These are phyloP conservation scores for Sisor rabdophorus DNA, from an alignment of 2,113 vertebrate species.

Conservation along the genomic window DNA sequence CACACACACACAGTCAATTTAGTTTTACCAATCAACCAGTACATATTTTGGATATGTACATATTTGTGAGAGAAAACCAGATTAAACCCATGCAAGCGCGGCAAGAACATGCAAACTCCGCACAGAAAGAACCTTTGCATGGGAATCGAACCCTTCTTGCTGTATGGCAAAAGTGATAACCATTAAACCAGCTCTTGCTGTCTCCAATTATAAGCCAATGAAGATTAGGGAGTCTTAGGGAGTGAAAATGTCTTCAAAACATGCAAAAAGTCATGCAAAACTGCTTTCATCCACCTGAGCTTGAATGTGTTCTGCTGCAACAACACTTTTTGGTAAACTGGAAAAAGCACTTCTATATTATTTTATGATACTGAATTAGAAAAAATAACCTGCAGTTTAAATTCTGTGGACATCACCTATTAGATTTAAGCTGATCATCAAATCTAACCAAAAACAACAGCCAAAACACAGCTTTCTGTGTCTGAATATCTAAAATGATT, in stretches of 20 bases:
- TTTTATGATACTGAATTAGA: background rate
- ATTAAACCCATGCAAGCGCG: no score
- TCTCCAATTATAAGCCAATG: background rate
- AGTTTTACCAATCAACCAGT: no score
- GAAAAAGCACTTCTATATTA: background rate
- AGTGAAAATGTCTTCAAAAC: background rate
- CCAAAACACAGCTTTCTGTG: background rate
- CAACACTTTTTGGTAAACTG: background rate
- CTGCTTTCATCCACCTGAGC: background rate
- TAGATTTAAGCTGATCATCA: background rate
- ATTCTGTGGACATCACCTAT: background rate
- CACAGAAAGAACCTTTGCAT: no score
- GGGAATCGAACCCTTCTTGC: no score
- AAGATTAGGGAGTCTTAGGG: background rate
- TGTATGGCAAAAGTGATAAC: no score
- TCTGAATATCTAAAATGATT: no score
- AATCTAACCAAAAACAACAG: background rate
- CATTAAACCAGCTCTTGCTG: no score
- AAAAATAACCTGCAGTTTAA: background rate
- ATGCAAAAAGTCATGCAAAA: conserved; percentile 18
- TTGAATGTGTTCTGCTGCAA: no score
- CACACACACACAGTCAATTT: no score
- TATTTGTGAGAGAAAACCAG: no score
- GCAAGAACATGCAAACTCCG: no score
- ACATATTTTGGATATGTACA: no score